Evolutionary conservation across 2,797 vertebrate genomes (phyloP), one percentile per base, ranked within the genome.

Genomic region (Neosilurus mollespiculum): DNA sequence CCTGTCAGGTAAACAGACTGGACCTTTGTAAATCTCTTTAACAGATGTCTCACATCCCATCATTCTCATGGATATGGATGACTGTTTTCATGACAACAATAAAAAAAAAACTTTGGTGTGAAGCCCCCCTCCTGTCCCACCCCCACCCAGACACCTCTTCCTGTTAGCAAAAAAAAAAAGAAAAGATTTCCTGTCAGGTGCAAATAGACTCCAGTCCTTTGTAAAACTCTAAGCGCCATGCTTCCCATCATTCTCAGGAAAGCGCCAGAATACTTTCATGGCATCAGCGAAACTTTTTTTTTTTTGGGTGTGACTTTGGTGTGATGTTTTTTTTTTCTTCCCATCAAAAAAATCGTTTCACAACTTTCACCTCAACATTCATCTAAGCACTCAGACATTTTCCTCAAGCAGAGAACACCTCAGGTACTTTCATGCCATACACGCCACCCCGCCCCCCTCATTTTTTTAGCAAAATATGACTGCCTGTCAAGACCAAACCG

Each of bases 131-230:
- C 0, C 43, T 8, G 8, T 43, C 1, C 6, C n/a, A 18, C 10
- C 0, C 53, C 30, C 76, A 14, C 37, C 2, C 14, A 49, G 14
- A 64, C 43, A 43, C 8, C 22, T 24, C 58, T 62, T 78, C 58
- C 58, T 62, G 62, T 78, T 24, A 64, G 58, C 12, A 18, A 64
- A 62, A 62, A 64, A 56, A 26, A 72, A 24, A 71, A n/a, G n/a
- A 34, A 58, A 59, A 75, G 73, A 76, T 59, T 77, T 80, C 67
- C 69, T 80, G 73, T 85, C 81, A 88, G 62, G 80, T 85, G 66
- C 83, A 85, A 87, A 85, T 59, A 87, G 59, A 72, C 71, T 82
- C 20, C 9, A 49, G 81, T 73, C 43, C 58, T 82, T 82, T 82
- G 81, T 82, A 75, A 82, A 75, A 65, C 58, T 64, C 80, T 58